These are phyloP conservation scores for Metopolophium dirhodum DNA, from an alignment of 1,140 invertebrate genomes.

Conservation along the genomic window DNA sequence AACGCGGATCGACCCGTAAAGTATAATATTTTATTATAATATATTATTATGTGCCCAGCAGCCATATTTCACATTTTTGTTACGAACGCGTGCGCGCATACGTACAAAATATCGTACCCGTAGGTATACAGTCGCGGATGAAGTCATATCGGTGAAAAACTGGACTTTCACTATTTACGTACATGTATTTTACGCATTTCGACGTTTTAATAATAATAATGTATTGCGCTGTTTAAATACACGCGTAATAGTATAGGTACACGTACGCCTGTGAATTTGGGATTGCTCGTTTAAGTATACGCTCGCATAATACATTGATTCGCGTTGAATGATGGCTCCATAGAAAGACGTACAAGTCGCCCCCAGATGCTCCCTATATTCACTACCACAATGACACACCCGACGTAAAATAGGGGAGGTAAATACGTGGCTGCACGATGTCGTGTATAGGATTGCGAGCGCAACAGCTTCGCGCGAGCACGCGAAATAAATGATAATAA, in stretches of 20 bases:
- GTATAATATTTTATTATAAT: conserved; percentile 7
- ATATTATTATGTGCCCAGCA: background rate
- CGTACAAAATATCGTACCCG: background rate
- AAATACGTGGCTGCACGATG: no score
- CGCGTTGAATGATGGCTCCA: background rate
- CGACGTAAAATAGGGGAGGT: no score
- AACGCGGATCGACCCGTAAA: background rate
- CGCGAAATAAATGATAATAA: no score
- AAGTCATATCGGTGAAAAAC: conserved; percentile 41
- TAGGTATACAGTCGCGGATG: background rate
- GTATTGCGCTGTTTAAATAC: background rate
- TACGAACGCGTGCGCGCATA: background rate
- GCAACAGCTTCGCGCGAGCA: no score
- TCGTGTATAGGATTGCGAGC: no score
- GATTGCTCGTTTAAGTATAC: background rate
- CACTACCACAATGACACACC: no score
- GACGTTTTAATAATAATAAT: conserved; percentile 28
- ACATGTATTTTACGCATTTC: background rate
- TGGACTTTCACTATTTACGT: conserved; percentile 45
- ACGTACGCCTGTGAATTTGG: background rate
- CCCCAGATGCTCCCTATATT: no score
- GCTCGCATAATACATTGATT: background rate
- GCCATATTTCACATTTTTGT: conserved; percentile 41
- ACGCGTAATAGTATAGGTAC: background rate
- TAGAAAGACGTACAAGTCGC: no score